A percentile compares a stretch with the other conserved stretches of the same genome.
These are phyloP conservation scores for Cassiopea andromeda DNA, from an alignment of 30 jellyfish, hydroid and myxozoan species.

Conservation along the genomic window DNA sequence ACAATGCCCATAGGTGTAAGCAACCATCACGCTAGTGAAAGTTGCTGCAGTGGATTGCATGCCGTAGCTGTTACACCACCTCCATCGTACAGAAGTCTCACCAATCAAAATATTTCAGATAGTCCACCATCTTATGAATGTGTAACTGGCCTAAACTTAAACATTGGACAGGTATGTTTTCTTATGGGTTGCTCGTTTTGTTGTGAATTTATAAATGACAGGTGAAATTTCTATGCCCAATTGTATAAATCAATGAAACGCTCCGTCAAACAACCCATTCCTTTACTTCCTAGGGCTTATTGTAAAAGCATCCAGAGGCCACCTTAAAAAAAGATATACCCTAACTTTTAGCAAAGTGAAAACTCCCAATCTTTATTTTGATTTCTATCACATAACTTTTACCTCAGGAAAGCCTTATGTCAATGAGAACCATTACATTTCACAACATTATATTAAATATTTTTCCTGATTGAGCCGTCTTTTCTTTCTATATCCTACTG, in stretches of 20 bases:
- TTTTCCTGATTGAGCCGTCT: too few species aligned
- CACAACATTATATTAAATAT: too few species aligned
- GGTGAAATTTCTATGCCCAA: background rate
- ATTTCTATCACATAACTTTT: too few species aligned
- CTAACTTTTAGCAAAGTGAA: too few species aligned
- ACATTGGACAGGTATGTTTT: conserved; percentile 44
- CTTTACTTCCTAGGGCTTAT: too few species aligned
- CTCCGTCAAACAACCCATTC: background rate
- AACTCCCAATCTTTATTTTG: too few species aligned
- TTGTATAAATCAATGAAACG: background rate
- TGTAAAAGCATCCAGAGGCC: too few species aligned
- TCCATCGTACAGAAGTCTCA: conserved; percentile 66
- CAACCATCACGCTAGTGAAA: background rate
- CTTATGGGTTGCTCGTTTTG: conserved; percentile 4
- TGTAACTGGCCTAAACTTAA: conserved; percentile 46
- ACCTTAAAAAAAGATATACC: too few species aligned
- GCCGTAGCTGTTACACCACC: conserved; percentile 50
- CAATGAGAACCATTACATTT: too few species aligned
- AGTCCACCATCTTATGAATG: conserved; percentile 58
- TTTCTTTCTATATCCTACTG: too few species aligned
- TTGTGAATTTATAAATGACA: background rate
- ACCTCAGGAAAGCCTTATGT: too few species aligned
- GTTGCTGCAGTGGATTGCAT: background rate
- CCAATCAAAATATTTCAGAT: conserved; percentile 21
- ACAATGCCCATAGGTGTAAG: background rate